Conservation (phyloP, 2,797 vertebrate species). For the Eidolon dupreanum region DNA sequence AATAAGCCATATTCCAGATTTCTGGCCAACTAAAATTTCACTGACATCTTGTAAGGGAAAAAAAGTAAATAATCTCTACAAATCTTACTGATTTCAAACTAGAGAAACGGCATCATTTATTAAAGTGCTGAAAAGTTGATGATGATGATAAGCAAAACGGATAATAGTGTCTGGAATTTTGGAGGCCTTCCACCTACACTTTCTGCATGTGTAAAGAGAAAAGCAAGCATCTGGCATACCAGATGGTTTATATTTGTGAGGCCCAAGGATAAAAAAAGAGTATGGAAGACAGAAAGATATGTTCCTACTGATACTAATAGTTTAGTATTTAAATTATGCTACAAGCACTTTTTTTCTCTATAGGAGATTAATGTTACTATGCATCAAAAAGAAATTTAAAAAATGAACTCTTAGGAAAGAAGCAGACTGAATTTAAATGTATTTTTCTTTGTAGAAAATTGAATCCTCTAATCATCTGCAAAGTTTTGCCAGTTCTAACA, state of each 20-base stretch:
- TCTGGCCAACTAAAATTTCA: conserved; percentile 57
- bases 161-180: conserved; percentile 75
- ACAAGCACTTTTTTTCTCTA: conserved; percentile 68
- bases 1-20: conserved; percentile 54
- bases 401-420: conserved; percentile 55
- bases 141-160: conserved; percentile 75
- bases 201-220: conserved; percentile 71
- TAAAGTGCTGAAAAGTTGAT: conserved; percentile 74
- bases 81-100: conserved; percentile 54
- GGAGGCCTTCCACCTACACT: conserved; percentile 72
- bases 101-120: conserved; percentile 63
- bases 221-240: conserved; percentile 81
- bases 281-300: conserved; percentile 74
- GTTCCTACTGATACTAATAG: conserved; percentile 71
- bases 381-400: conserved; percentile 71
- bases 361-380: conserved; percentile 70
- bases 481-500: background rate
- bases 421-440: conserved; percentile 67
- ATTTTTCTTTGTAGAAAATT: conserved; percentile 23
- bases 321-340: conserved; percentile 76
- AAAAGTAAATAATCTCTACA: conserved; percentile 21
- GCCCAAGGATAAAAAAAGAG: conserved; percentile 74
- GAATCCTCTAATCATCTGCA: background rate
- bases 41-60: background rate
- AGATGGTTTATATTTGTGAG: conserved; percentile 85